A percentile compares a stretch with the other conserved stretches of the same genome.
These are phyloP conservation scores for Brachionus plicatilis DNA, from an alignment of 1,140 invertebrate species.

Conservation along the genomic window DNA sequence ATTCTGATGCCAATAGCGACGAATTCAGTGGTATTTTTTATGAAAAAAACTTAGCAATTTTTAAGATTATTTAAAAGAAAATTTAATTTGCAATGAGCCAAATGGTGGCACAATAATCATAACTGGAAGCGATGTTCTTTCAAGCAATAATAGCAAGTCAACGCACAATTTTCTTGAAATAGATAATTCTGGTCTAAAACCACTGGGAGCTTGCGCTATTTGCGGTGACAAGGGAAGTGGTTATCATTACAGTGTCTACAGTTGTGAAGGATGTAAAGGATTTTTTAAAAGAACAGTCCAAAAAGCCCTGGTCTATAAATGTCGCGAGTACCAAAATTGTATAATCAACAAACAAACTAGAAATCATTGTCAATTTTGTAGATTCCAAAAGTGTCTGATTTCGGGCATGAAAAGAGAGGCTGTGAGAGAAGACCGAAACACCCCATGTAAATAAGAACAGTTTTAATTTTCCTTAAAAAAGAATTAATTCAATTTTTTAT, in stretches of 20 bases:
- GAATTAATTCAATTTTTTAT: too few relatives aligned
- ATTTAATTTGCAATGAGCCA: neutral
- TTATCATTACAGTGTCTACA: conserved; percentile 96
- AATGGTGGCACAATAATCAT: neutral
- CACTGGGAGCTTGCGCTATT: conserved; percentile 68
- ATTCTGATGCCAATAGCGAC: neutral
- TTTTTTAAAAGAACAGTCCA: conserved; percentile 56
- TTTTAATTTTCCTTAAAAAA: neutral
- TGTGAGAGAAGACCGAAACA: conserved; percentile 52
- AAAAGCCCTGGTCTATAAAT: conserved; percentile 55
- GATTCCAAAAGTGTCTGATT: conserved; percentile 55
- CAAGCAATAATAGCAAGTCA: neutral
- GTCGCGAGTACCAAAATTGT: conserved; percentile 54
- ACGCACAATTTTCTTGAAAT: neutral
- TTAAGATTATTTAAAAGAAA: neutral
- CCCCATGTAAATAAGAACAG: neutral
- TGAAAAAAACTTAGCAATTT: neutral
- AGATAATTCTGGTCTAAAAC: neutral
- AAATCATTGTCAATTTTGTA: conserved; percentile 55
- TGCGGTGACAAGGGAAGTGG: conserved; percentile 95
- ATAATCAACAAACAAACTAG: conserved; percentile 53
- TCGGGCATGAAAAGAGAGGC: conserved; percentile 45
- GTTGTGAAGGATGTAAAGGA: conserved; percentile 88
- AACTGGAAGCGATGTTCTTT: neutral
- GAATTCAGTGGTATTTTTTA: neutral